Base-by-base conservation (phyloP, 2,888 invertebrate genomes). In the Drosophila crucigera region DNA sequence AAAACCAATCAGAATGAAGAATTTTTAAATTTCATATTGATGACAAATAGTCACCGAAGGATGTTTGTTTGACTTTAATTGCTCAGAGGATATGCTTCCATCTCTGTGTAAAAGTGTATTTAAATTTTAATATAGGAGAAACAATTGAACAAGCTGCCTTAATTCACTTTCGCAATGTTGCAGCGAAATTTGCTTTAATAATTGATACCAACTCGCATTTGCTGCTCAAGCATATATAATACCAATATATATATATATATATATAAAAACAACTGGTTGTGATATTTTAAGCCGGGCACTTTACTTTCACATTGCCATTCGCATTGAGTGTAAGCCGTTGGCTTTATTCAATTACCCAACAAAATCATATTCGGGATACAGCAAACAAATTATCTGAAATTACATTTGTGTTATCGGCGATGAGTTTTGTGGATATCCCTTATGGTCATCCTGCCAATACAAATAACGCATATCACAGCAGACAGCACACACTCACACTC, bases 311-410 rank as follows among this genome's bases (percentile, higher is more conserved):
- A 53, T 54, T 47, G 6, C 3, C 30, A 58, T 43, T 31, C 43
- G 16, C 7, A 22, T 47, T 54, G 37, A 11, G 28, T 30, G 22
- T 16, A 39, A 73, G 68, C 66, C 76, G 47, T 63, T 59, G 76
- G 75, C 64, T 62, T 59, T 61, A 76, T 72, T 78, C 77, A 78
- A 78, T 78, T 81, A 73, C 68, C 39, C 52, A 67, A 53, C 49
- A 50, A 81, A 78, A 65, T 82, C 68, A 71, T 82, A 68, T 78
- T 49, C 64, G 55, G 65, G 50, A 56, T 39, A 70, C 47, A 69
- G 60, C 62, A 88, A 85, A 90, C 90, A 90, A 90, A 85, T 90
- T 85, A 88, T 73, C 63, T 43, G 58, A 79, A 79, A 79, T 81
- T 79, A 79, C 82, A 79, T 79, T 79, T 79, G 64, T 55, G 68